Base-by-base conservation (phyloP, 1,140 invertebrate species). In the Nilaparvata lugens region DNA sequence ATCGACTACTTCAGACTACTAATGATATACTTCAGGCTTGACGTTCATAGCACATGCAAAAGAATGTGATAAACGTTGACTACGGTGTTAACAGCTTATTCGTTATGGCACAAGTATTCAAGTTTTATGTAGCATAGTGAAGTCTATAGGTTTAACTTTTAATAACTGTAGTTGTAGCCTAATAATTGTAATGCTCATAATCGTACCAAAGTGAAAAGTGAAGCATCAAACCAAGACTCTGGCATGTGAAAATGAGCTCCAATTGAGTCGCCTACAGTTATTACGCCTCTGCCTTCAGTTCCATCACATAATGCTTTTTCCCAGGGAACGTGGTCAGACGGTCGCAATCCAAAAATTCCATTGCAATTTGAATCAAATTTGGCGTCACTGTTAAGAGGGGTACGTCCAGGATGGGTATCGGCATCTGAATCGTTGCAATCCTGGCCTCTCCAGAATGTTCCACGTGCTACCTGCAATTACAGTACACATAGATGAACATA, bases 171-270 rank as follows among this genome's bases (percentile, higher is more conserved):
- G n/a, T n/a, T n/a, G n/a, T n/a, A n/a, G n/a, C n/a, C n/a, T n/a
- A n/a, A n/a, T n/a, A n/a, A n/a, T n/a, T n/a, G n/a, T n/a, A n/a
- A n/a, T n/a, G n/a, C n/a, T n/a, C n/a, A 9, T 18, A 48, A 60
- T 59, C 42, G 64, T 64, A 76, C 75, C 57, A 63, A 57, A 25
- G 70, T 69, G 5, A 76, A 59, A 14, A 69, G 62, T 52, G 62
- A 66, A 7, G 75, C 69, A 56, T 77, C 72, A 16, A 79, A 66
- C 77, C 77, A 79, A 38, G 74, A 64, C 59, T 73, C 68, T 5
- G 78, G 78, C 18, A 78, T 67, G 57, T 79, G 77, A 59, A 80
- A 79, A 67, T 79, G 78, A n/a, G 78, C 78, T 16, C 74, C 73
- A 1, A 79, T 70, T 2, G 78, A 80, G 64, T 80, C 78, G 2